These are phyloP conservation scores for Drosophila nigricruria DNA, from an alignment of 2,888 invertebrate genomes.

Conservation along the genomic window DNA sequence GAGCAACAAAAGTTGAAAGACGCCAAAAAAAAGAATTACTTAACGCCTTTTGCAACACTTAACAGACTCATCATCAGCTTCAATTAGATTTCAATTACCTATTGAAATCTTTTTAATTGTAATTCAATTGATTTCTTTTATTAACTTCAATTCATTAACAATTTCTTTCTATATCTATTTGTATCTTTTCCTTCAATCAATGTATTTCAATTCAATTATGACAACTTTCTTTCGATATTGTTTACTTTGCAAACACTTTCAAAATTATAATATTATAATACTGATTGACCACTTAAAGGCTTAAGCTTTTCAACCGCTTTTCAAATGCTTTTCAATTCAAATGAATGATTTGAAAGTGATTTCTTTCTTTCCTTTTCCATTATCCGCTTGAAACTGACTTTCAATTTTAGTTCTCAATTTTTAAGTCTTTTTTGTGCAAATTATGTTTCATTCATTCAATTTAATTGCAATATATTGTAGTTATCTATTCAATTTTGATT, in stretches of 20 bases:
- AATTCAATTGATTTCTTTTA: constrained; percentile 6
- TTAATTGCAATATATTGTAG: background rate
- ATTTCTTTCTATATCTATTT: constrained; percentile 12
- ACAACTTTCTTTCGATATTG: constrained; percentile 30
- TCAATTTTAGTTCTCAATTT: constrained; percentile 1
- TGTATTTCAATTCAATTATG: constrained; percentile 3
- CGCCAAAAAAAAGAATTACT: background rate
- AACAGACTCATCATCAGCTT: background rate
- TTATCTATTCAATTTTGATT: background rate
- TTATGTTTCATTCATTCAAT: background rate
- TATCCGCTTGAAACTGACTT: background rate
- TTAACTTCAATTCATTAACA: constrained; percentile 6
- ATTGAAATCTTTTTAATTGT: constrained; percentile 2
- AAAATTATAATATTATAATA: background rate
- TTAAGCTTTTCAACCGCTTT: background rate
- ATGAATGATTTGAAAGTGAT: background rate
- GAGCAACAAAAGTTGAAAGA: constrained; percentile 11
- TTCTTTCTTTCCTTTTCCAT: background rate
- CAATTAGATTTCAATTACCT: constrained; percentile 16
- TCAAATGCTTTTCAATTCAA: background rate
- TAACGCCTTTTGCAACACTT: constrained; percentile 6
- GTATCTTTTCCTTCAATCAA: background rate
- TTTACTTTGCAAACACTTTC: background rate
- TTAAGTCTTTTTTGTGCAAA: background rate
- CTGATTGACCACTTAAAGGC: constrained; percentile 9